A percentile compares a stretch with the other conserved stretches of the same genome.
These are phyloP conservation scores for Epinephelus malabaricus DNA, from an alignment of 2,797 vertebrate species.

Conservation along the genomic window DNA sequence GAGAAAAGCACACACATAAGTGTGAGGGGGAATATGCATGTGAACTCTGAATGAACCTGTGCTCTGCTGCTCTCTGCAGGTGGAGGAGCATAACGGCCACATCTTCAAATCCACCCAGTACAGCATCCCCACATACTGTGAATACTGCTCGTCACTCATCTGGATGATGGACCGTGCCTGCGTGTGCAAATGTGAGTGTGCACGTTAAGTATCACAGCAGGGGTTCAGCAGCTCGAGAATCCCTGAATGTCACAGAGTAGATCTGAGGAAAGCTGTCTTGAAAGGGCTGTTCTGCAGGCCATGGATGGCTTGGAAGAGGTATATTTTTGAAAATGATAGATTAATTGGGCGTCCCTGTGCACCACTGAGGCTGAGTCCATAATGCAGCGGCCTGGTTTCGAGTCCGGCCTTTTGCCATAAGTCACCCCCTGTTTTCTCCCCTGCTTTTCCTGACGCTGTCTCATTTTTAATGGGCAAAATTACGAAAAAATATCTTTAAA, in stretches of 20 bases:
- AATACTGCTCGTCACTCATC: conserved; percentile 98
- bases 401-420: no score
- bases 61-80: conserved; percentile 82
- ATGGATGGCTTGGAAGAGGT: neutral
- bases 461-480: no score
- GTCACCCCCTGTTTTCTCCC: no score
- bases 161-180: conserved; percentile 99
- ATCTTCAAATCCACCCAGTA: conserved; percentile 98
- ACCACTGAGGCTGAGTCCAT: no score
- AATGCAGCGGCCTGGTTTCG: no score
- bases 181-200: conserved; percentile 95
- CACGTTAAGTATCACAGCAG: neutral
- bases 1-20: neutral
- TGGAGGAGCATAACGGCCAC: conserved; percentile 98
- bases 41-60: conserved; percentile 34
- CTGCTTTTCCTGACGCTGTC: no score
- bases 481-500: no score
- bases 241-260: neutral
- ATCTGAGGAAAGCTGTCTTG: neutral
- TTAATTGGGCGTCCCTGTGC: no score
- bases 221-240: neutral
- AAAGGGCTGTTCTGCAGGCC: neutral
- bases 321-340: neutral
- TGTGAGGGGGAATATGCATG: neutral
- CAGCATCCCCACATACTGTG: conserved; percentile 99